These are phyloP conservation scores for Simalia tracyae DNA, from an alignment of 2,797 vertebrate genomes.

Conservation along the genomic window DNA sequence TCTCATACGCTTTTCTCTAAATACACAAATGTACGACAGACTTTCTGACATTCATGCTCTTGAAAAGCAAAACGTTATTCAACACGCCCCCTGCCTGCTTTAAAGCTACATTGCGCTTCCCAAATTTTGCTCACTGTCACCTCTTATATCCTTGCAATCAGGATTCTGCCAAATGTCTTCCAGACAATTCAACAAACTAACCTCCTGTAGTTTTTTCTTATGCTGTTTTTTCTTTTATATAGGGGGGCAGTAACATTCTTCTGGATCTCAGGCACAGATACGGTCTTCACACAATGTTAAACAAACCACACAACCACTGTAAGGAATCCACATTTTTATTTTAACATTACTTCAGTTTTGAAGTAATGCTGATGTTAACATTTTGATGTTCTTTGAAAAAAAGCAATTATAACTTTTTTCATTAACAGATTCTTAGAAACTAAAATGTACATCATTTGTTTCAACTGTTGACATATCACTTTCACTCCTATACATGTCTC, in stretches of 20 bases:
- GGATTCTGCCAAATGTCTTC: neutral
- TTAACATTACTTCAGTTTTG: neutral
- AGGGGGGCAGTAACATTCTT: neutral
- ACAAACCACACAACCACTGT: neutral
- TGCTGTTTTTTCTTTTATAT: neutral
- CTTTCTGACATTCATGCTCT: neutral
- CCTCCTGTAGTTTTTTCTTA: neutral
- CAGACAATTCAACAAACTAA: neutral
- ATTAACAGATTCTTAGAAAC: neutral
- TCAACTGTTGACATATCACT: neutral
- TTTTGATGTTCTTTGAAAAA: neutral
- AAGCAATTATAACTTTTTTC: neutral
- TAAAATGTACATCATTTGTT: neutral
- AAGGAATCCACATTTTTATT: neutral
- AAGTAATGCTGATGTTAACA: neutral
- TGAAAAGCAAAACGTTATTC: neutral
- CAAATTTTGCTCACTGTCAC: neutral
- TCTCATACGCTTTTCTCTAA: neutral
- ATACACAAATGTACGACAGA: neutral
- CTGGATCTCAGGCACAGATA: neutral
- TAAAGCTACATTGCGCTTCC: neutral
- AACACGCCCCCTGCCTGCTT: neutral
- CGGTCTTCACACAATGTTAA: neutral
- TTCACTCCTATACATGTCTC: neutral
- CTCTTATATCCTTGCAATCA: neutral